Percentiles rank a stretch among this genome's conserved stretches.
Conservation (phyloP, 2,888 invertebrate genomes). For the Cryptus viduatorius region DNA sequence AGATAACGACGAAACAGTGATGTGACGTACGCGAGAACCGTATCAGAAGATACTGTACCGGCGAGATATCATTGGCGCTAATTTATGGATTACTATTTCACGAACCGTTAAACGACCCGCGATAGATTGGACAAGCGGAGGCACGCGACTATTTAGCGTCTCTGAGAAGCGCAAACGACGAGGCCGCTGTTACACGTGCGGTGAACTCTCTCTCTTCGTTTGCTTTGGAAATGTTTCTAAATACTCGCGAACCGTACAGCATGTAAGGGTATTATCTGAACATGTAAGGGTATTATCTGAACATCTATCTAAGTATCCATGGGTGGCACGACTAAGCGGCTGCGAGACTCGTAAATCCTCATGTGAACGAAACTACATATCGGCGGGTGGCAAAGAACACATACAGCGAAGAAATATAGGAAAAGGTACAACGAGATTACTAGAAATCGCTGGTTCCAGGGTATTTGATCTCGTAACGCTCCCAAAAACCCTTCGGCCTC, state of each 20-base stretch:
- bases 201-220: neutral
- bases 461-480: constrained; percentile 37
- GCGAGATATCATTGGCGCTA: constrained; percentile 63
- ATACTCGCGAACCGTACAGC: constrained; percentile 30
- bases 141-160: constrained; percentile 49
- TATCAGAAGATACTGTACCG: constrained; percentile 4
- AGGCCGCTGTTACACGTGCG: constrained; percentile 14
- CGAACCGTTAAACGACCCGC: constrained; percentile 58
- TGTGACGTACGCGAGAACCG: constrained; percentile 9
- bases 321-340: constrained; percentile 30
- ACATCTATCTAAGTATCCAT: constrained; percentile 37
- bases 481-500: constrained; percentile 36
- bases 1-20: constrained; percentile 3
- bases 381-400: constrained; percentile 8
- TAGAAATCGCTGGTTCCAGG: neutral
- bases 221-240: constrained; percentile 19
- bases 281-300: constrained; percentile 48
- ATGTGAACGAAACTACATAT: constrained; percentile 36
- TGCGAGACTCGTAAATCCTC: constrained; percentile 47
- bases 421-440: neutral
- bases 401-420: neutral
- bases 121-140: constrained; percentile 46
- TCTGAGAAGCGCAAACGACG: constrained; percentile 28
- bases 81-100: constrained; percentile 69
- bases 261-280: constrained; percentile 44